Evolutionary conservation across 1,140 invertebrate species (phyloP).

Genomic region (Drosophila setifemur): DNA sequence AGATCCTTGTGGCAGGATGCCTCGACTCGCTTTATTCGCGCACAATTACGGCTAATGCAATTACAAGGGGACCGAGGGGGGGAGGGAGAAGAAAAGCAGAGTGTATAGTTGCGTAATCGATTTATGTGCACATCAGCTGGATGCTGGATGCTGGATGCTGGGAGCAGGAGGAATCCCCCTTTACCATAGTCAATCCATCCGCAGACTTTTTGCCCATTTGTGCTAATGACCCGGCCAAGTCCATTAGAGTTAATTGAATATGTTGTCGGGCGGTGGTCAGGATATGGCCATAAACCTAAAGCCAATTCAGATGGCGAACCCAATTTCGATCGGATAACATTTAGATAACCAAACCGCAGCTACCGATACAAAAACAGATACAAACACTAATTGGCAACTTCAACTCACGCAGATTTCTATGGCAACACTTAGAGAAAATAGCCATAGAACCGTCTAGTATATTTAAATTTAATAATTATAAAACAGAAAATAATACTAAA

Average conservation of each 20-base stretch:
- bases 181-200: neutral
- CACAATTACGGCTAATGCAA: constrained; percentile 78
- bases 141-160: constrained; percentile 17
- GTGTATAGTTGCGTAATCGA: constrained; percentile 70
- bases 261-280: constrained; percentile 47
- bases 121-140: constrained; percentile 71
- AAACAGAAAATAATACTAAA: no score
- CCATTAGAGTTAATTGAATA: constrained; percentile 79
- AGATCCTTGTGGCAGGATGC: constrained; percentile 6
- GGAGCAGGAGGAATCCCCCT: neutral
- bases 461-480: no score
- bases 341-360: constrained; percentile 31
- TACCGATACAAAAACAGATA: constrained; percentile 23
- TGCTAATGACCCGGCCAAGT: constrained; percentile 60
- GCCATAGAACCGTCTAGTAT: no score
- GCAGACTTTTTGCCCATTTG: constrained; percentile 4
- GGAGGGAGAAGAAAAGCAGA: neutral
- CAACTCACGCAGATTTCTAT: constrained; percentile 17
- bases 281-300: constrained; percentile 15
- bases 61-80: constrained; percentile 41
- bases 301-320: constrained; percentile 18
- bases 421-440: no score
- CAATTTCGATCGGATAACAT: constrained; percentile 40
- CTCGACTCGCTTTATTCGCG: constrained; percentile 58
- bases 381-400: constrained; percentile 54